Base-by-base conservation (phyloP, 1,140 invertebrate species). In the Argopecten irradians region DNA sequence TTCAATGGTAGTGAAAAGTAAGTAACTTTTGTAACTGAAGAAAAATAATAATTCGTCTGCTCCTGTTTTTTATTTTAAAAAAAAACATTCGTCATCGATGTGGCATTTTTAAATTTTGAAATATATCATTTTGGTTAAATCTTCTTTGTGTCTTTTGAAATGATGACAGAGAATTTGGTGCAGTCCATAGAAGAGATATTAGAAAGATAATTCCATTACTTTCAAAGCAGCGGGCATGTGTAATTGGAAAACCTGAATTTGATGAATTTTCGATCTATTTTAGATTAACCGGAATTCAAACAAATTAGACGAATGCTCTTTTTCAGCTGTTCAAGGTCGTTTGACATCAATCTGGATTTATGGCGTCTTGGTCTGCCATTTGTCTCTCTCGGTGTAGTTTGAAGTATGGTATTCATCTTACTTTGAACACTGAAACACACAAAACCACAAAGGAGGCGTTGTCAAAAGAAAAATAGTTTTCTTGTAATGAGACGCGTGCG, bases 381-480 rank as follows among this genome's bases (percentile, higher is more conserved):
- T 19, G 13, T 46, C 16, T 28, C 28, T 71, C 22, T n/a, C 16
- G 55, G 55, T 71, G 55, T 71, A 7, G n/a, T 71, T 28, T 71
- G 5, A 71, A 71, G n/a, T 28, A 11, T 28, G 55, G 1, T 71
- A 71, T 71, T 71, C 28, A n/a, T 71, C 55, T 71, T 71, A 71
- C 55, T 71, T 71, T 28, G 55, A 28, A 71, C 19, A 7, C n/a
- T 28, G 55, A 71, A 71, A 71, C 28, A n/a, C 55, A 28, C n/a
- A n/a, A 28, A 71, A 71, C 28, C 22, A 71, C 55, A 71, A 28
- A 71, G n/a, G 2, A 71, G 55, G 55, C 55, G 22, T n/a, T n/a
- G 55, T 28, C 22, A 28, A 71, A 71, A 71, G 55, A 71, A 71
- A 71, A 71, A 71, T 71, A 71, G 55, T n/a, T 71, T n/a, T 71